A percentile compares a stretch with the other conserved stretches of the same genome.
Evolutionary conservation across 2,113 vertebrate genomes (phyloP).

Genomic region (Mellivora capensis): DNA sequence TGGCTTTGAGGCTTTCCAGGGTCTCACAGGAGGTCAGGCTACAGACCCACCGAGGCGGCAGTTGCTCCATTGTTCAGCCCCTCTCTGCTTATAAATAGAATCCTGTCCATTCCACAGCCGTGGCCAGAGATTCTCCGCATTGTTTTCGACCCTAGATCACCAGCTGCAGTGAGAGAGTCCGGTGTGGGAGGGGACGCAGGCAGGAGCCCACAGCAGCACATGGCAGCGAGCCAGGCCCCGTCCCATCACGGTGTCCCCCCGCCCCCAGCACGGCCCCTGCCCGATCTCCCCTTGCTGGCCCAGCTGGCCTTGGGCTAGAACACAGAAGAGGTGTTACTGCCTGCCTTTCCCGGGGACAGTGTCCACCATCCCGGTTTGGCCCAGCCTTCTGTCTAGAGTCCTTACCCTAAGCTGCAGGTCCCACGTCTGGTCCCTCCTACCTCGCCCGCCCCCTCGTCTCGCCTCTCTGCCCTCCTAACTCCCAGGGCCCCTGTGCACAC

Average conservation of each 20-base stretch:
- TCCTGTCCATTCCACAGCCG: neutral
- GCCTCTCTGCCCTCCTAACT: neutral
- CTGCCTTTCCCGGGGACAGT: neutral
- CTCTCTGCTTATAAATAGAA: slow-evolving; percentile 68
- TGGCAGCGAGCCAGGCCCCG: fast-evolving
- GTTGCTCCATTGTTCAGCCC: neutral
- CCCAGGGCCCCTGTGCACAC: neutral
- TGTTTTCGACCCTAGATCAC: neutral
- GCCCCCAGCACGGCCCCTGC: too few species aligned
- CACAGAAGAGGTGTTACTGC: neutral
- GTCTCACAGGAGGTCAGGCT: neutral
- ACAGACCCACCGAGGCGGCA: neutral
- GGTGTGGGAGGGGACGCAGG: neutral
- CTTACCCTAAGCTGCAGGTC: fast-evolving
- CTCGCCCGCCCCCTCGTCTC: fast-evolving
- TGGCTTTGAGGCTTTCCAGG: slow-evolving; percentile 5
- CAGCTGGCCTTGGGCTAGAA: neutral
- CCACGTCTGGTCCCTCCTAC: fast-evolving
- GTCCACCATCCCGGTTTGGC: neutral
- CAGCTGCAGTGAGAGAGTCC: neutral
- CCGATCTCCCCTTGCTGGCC: too few species aligned
- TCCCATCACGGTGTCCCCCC: too few species aligned
- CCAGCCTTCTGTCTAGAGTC: neutral
- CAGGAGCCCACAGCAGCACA: fast-evolving
- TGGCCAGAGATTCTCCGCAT: slow-evolving; percentile 46